A percentile compares a stretch with the other conserved stretches of the same genome.
Evolutionary conservation across 2,113 vertebrate genomes (phyloP).

Genomic region (Lasiurus cinereus): DNA sequence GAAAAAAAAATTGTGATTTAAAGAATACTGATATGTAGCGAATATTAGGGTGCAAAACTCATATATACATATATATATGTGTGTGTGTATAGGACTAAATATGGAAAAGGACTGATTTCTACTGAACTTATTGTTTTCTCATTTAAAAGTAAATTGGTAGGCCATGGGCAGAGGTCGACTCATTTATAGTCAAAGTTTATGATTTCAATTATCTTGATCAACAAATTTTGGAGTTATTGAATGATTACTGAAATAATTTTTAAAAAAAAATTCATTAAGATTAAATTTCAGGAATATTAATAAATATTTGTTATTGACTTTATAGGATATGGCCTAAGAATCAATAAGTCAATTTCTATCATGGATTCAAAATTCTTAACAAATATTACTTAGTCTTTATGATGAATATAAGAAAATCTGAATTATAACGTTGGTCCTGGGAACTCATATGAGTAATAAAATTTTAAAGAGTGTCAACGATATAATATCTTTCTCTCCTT

Average conservation of each 20-base stretch:
- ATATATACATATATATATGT: not conserved
- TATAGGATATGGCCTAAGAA: constrained; percentile 6
- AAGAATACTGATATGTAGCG: constrained; percentile 42
- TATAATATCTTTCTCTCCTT: not conserved
- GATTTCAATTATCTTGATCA: constrained; percentile 39
- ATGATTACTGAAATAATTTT: not conserved
- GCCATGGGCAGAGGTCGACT: not conserved
- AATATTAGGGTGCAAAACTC: constrained; percentile 19
- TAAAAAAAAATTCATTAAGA: constrained; percentile 45
- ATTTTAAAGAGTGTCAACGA: not conserved
- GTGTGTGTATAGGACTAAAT: not conserved
- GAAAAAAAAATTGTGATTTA: constrained; percentile 12
- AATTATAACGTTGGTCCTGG: not conserved
- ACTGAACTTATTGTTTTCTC: not conserved
- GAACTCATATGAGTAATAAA: not conserved
- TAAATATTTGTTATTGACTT: constrained; percentile 44
- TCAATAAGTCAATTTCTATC: not conserved
- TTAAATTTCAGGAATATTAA: constrained; percentile 39
- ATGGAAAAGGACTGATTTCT: constrained; percentile 28
- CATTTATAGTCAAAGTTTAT: not conserved
- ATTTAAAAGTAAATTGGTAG: constrained; percentile 63
- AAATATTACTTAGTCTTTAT: constrained; percentile 2
- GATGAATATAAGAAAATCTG: not conserved
- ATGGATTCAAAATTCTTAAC: constrained; percentile 35
- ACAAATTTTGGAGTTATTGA: not conserved